Base-by-base conservation (phyloP, 2,113 vertebrate genomes). In the Ramphastos sulfuratus region DNA sequence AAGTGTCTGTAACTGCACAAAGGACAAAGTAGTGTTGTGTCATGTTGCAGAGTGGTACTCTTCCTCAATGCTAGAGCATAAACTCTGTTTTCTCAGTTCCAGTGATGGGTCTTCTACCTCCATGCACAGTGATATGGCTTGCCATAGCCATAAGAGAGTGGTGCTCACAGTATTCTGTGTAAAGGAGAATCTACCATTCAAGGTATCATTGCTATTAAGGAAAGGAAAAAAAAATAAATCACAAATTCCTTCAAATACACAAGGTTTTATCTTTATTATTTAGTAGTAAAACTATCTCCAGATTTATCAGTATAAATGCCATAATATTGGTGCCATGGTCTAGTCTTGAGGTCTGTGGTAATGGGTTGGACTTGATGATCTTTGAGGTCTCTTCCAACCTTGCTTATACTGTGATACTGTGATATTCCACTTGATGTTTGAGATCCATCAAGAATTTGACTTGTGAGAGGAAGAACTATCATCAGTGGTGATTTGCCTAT, bases 341-440 rank as follows among this genome's bases (percentile, higher is more conserved):
- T n/a, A n/a, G n/a, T n/a, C n/a, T n/a, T n/a, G n/a, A n/a, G n/a
- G n/a, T n/a, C n/a, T n/a, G n/a, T n/a, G n/a, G n/a, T n/a, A n/a
- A n/a, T n/a, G n/a, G n/a, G n/a, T n/a, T n/a, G n/a, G n/a, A n/a
- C n/a, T n/a, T n/a, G n/a, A n/a, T n/a, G n/a, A n/a, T n/a, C n/a
- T n/a, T n/a, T n/a, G n/a, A n/a, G n/a, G n/a, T n/a, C n/a, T n/a
- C n/a, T n/a, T n/a, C n/a, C n/a, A n/a, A n/a, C n/a, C n/a, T n/a
- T n/a, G n/a, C n/a, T n/a, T n/a, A n/a, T n/a, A n/a, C n/a, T n/a
- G n/a, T n/a, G n/a, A n/a, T n/a, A n/a, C n/a, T n/a, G n/a, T n/a
- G 89, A 79, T 92, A 86, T 94, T 95, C 90, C 78, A 82, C n/a
- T 16, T 90, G 30, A 9, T 86, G 80, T 85, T 91, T 97, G 84